Conservation (phyloP, 92 coral and sea anemone genomes). For the Siderastrea siderea region DNA sequence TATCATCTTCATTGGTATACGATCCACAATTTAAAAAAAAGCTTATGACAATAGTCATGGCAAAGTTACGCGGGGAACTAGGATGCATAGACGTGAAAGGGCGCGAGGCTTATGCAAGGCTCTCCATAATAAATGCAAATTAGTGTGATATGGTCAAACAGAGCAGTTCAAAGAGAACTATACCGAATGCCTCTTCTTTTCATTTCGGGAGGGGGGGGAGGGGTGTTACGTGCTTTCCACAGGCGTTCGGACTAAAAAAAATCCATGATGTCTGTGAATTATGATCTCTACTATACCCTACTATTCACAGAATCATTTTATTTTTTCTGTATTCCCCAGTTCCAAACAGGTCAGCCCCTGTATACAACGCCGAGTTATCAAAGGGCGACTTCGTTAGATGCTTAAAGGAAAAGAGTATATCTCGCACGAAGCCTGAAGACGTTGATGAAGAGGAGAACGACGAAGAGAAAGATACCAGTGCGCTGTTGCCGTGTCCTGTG, state of each 20-base stretch:
- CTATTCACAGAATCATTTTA: background rate
- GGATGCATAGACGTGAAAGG: too few relatives aligned
- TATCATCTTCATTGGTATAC: too few relatives aligned
- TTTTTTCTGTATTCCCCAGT: background rate
- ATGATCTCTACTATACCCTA: too few relatives aligned
- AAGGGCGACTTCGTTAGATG: background rate
- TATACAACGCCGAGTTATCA: background rate
- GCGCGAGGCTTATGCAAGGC: too few relatives aligned
- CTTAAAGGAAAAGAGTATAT: background rate
- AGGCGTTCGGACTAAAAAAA: too few relatives aligned
- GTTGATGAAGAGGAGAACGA: background rate
- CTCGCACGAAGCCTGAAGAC: background rate
- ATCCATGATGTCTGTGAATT: too few relatives aligned
- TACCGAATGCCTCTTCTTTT: conserved; percentile 6
- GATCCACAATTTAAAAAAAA: too few relatives aligned
- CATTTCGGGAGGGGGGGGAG: background rate
- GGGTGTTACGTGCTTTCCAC: background rate
- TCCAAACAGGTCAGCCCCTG: background rate
- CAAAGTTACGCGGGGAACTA: too few relatives aligned
- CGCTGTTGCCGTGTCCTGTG: conserved; percentile 42
- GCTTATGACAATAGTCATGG: too few relatives aligned
- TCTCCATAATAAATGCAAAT: too few relatives aligned
- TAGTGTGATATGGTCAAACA: too few relatives aligned
- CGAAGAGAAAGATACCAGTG: background rate
- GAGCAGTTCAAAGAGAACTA: too few relatives aligned